phyloP scores from a whole-genome alignment of 2,888 invertebrate genomes.

The Latrodectus elegans region DNA sequence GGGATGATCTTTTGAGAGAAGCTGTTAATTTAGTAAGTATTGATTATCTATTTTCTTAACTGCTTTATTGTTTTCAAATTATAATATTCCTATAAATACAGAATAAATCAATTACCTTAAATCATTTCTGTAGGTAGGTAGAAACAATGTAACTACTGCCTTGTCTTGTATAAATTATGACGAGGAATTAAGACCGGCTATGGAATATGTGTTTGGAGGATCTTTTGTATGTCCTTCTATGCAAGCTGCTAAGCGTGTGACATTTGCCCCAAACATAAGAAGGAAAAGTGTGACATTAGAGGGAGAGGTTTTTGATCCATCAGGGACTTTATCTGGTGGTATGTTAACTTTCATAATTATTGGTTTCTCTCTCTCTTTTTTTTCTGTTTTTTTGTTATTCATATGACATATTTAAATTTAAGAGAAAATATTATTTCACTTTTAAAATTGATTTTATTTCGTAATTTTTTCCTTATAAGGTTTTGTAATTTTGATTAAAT shows the following conservation, averaged over 20 bases:
- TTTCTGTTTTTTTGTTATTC: not conserved
- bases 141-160: constrained; percentile 87
- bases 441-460: too few species aligned
- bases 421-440: too few species aligned
- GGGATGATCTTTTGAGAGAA: constrained; percentile 78
- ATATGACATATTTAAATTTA: too few species aligned
- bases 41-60: not conserved
- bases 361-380: not conserved
- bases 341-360: not conserved
- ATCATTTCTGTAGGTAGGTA: constrained; percentile 80
- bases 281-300: constrained; percentile 85
- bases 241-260: constrained; percentile 85
- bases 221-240: constrained; percentile 89
- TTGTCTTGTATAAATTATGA: constrained; percentile 85
- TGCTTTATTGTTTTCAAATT: not conserved
- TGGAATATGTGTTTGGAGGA: constrained; percentile 91
- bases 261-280: constrained; percentile 72
- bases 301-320: constrained; percentile 93
- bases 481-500: too few species aligned
- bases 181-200: constrained; percentile 81
- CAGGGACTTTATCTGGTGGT: constrained; percentile 93
- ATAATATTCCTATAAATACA: not conserved
- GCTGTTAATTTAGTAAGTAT: constrained; percentile 83
- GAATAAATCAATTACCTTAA: constrained; percentile 5
- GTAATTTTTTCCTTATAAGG: too few species aligned